Evolutionary conservation across 2,888 invertebrate genomes (phyloP).

Genomic region (Trichopria drosophilae): DNA sequence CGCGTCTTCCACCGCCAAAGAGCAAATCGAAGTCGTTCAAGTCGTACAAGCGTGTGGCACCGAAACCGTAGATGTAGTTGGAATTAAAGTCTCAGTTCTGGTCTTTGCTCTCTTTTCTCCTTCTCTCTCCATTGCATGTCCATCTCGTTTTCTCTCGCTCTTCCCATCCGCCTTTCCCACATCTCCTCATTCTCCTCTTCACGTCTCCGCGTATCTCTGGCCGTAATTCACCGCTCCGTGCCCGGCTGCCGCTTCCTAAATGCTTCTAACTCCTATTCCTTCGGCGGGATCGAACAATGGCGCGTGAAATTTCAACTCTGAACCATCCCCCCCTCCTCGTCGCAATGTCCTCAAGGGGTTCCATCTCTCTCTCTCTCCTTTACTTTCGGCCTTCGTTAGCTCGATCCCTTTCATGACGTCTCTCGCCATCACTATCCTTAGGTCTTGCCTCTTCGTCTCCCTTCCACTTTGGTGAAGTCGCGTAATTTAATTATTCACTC

Average conservation of each 20-base stretch:
- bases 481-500: conserved; percentile 31
- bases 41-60: conserved; percentile 39
- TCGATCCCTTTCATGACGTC: no score
- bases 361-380: conserved; percentile 12
- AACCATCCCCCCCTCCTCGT: conserved; percentile 38
- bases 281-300: conserved; percentile 54
- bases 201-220: conserved; percentile 35
- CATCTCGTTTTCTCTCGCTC: conserved; percentile 10
- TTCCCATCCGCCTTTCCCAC: conserved; percentile 23
- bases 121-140: conserved; percentile 22
- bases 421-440: no score
- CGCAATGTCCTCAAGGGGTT: conserved; percentile 16
- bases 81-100: conserved; percentile 49
- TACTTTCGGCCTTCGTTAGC: conserved; percentile 24
- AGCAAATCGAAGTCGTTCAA: conserved; percentile 39
- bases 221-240: conserved; percentile 44
- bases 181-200: conserved; percentile 24
- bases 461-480: background rate
- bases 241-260: conserved; percentile 50
- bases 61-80: conserved; percentile 42
- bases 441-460: background rate
- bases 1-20: conserved; percentile 33
- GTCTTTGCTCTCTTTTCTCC: conserved; percentile 10
- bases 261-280: conserved; percentile 55
- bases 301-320: conserved; percentile 57